phyloP scores from a whole-genome alignment of 2,797 vertebrate genomes.

The Lemur catta region DNA sequence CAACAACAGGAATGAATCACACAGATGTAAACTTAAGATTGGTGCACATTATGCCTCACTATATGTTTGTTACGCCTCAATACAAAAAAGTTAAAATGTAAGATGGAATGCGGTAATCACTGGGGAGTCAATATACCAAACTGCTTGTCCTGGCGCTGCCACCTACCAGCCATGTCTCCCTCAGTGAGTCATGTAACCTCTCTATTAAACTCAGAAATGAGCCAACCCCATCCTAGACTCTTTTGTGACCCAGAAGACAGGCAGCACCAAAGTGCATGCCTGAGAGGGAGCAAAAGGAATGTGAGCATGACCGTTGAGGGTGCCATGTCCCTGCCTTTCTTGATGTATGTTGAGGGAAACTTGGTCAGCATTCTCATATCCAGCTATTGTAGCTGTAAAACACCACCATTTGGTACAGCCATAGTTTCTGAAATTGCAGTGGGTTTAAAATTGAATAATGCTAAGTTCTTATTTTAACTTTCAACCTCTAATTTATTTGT shows the following conservation, averaged over 20 bases:
- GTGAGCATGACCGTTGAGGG: background rate
- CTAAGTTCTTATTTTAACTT: slow-evolving; percentile 54
- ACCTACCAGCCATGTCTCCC: background rate
- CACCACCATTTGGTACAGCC: background rate
- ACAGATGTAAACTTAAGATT: background rate
- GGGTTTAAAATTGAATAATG: slow-evolving; percentile 48
- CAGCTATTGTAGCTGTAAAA: background rate
- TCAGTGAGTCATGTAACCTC: background rate
- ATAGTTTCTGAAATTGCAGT: background rate
- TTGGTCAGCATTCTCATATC: background rate
- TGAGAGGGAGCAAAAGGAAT: background rate
- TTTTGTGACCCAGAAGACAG: background rate
- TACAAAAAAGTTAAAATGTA: background rate
- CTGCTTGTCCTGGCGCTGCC: background rate
- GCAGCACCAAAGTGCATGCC: background rate
- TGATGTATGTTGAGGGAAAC: background rate
- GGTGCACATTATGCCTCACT: background rate
- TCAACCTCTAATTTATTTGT: slow-evolving; percentile 69
- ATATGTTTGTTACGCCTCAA: background rate
- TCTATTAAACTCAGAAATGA: background rate
- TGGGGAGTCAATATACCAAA: background rate
- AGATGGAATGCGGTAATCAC: background rate
- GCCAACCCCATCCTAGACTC: background rate
- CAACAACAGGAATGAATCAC: background rate
- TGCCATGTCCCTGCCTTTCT: background rate